These are phyloP conservation scores for Apis mellifera DNA, from an alignment of 1,140 invertebrate species.

Conservation along the genomic window DNA sequence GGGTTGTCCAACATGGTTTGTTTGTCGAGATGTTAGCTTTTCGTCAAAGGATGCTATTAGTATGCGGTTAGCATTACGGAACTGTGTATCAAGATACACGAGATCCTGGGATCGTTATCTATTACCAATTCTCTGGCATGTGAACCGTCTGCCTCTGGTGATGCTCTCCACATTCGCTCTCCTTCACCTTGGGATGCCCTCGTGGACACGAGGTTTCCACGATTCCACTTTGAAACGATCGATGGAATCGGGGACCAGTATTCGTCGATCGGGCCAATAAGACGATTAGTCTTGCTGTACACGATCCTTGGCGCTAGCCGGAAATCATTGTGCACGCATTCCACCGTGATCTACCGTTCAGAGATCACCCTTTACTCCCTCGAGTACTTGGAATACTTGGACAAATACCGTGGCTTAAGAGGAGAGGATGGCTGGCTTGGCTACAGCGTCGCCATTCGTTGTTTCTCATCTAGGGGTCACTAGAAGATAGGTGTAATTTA, in stretches of 20 bases:
- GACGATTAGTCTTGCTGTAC: constrained; percentile 49
- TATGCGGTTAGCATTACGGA: constrained; percentile 74
- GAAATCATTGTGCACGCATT: constrained; percentile 52
- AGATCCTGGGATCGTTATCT: constrained; percentile 31
- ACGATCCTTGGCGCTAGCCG: constrained; percentile 30
- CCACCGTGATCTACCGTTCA: constrained; percentile 50
- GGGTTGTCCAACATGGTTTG: constrained; percentile 63
- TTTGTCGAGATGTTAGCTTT: constrained; percentile 73
- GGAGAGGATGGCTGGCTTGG: constrained; percentile 18
- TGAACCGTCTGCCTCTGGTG: constrained; percentile 20
- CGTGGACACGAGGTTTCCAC: neutral
- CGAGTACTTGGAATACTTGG: constrained; percentile 49
- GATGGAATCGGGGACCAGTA: constrained; percentile 38
- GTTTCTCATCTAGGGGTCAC: neutral
- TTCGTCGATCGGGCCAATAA: constrained; percentile 49
- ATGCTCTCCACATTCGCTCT: constrained; percentile 18
- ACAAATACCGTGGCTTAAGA: constrained; percentile 43
- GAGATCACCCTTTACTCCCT: constrained; percentile 30
- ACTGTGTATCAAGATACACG: constrained; percentile 50
- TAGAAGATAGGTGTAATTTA: too few species aligned
- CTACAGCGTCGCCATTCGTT: neutral
- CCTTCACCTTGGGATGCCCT: neutral
- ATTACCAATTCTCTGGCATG: constrained; percentile 61
- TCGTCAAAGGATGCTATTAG: constrained; percentile 75
- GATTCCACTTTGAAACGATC: constrained; percentile 44